A percentile compares a stretch with the other conserved stretches of the same genome.
phyloP scores from a whole-genome alignment of 2,113 vertebrate species.

The Trogon melanurus region DNA sequence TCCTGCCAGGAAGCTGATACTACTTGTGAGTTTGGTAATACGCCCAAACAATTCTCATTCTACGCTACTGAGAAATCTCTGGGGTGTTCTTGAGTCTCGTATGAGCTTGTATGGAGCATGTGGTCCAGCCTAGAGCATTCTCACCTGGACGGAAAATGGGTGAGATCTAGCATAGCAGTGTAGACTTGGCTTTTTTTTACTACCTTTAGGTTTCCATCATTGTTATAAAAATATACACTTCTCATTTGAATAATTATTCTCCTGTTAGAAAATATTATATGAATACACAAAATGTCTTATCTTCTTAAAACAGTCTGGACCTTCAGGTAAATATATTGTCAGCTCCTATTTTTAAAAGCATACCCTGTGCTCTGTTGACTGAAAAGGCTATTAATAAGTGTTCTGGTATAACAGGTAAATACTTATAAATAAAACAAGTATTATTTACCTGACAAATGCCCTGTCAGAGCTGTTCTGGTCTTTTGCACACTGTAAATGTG shows the following conservation, averaged over 20 bases:
- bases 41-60: background rate
- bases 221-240: background rate
- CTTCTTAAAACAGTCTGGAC: background rate
- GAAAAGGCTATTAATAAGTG: background rate
- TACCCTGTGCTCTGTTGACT: background rate
- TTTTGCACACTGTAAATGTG: conserved; percentile 6
- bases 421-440: background rate
- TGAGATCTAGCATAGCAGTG: background rate
- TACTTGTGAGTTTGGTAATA: background rate
- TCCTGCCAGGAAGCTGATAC: background rate
- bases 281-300: background rate
- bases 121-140: background rate
- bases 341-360: background rate
- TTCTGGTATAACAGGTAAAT: background rate
- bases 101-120: accelerated
- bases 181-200: background rate
- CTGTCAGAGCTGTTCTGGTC: background rate
- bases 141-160: background rate
- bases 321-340: background rate
- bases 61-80: background rate
- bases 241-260: background rate
- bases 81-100: background rate
- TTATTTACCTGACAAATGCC: conserved; percentile 31
- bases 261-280: background rate
- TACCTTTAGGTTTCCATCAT: background rate